Evolutionary conservation across 2,797 vertebrate species (phyloP), one percentile per base, ranked within the genome.

Genomic region (Champsocephalus esox): DNA sequence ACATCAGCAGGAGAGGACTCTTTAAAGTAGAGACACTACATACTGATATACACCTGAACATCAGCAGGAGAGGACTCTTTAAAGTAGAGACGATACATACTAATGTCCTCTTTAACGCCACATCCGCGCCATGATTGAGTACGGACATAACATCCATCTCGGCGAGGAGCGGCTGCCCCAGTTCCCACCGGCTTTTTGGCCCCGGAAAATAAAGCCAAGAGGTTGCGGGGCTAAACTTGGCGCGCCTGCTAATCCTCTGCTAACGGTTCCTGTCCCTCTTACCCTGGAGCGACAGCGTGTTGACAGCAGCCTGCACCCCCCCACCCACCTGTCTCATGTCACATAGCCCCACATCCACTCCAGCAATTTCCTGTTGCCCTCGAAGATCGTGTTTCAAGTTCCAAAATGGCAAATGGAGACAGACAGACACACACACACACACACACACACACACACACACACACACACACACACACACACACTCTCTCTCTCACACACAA

Each of bases 321-420:
- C 75, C 83, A 57, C 74, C 86, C 88, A 89, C 86, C 88, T 86
- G 87, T 92, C 88, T 87, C 87, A 86, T 91, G 89, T 91, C 90
- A 91, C 87, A 88, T 81, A 77, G 63, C 86, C 74, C 24, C 24
- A 28, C 28, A 79, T 90, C 83, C 85, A 87, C 82, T 74, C 94
- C 93, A 95, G 95, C 94, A 95, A 97, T 97, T 97, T 98, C 96
- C 96, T 96, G 96, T 96, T 96, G 82, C 94, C 96, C 95, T 96
- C 95, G 83, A 92, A 94, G 94, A 95, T 96, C 92, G 81, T 94
- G 94, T 94, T 96, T 90, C 93, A 91, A 94, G 93, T 92, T 95
- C 93, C 92, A 90, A 80, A 89, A 88, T 16, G 78, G 80, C 81
- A 79, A 66, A 88, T 1, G 38, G 80, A 69, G 9, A 66, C 57